Evolutionary conservation across 2,888 invertebrate species (phyloP).

Genomic region (Chaetogeoica ovagalla): DNA sequence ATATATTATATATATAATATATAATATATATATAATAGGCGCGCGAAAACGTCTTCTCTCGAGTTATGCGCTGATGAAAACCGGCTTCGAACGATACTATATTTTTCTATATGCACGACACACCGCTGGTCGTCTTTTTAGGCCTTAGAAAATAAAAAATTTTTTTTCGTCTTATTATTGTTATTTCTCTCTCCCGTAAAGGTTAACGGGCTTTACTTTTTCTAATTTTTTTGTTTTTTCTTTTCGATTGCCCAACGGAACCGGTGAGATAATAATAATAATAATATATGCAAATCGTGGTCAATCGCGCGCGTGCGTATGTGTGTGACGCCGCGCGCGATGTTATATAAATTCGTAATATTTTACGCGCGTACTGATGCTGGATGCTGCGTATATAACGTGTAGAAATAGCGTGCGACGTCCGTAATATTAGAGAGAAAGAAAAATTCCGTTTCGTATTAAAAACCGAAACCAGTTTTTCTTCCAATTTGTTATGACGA

Average conservation of each 20-base stretch:
- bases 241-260: conserved; percentile 31
- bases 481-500: conserved; percentile 49
- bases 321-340: no score
- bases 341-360: conserved; percentile 28
- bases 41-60: neutral
- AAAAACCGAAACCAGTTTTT: conserved; percentile 48
- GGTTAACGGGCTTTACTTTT: conserved; percentile 29
- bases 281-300: conserved; percentile 18
- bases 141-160: neutral
- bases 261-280: neutral
- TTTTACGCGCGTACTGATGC: no score
- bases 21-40: no score
- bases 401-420: neutral
- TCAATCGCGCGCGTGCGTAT: neutral
- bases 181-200: conserved; percentile 35
- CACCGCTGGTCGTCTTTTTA: conserved; percentile 15
- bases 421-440: neutral
- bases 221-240: conserved; percentile 27
- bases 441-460: conserved; percentile 15
- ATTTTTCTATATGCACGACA: neutral
- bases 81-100: conserved; percentile 43
- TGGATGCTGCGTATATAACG: no score
- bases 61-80: neutral
- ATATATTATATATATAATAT: no score
- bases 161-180: neutral